Evolutionary conservation across 2,888 invertebrate genomes (phyloP), one percentile per base, ranked within the genome.

Genomic region (Lissocephala sabroskyi): DNA sequence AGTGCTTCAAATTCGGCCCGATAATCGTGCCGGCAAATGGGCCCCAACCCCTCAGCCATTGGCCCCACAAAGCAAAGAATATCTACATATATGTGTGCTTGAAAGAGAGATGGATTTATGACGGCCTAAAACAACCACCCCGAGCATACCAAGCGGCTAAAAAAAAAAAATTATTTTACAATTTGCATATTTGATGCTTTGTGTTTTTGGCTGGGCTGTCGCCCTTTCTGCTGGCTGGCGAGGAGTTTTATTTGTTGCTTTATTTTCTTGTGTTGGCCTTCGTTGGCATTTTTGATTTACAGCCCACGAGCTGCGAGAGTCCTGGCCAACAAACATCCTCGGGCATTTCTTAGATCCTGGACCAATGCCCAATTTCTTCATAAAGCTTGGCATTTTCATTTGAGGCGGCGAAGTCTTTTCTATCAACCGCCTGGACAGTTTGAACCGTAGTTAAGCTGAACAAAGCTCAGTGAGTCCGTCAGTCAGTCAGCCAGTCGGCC

Each of bases 141-240:
- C 7, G 23, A 33, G 9, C 16, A 36, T 14, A 28, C n/a, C 40
- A 26, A 17, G 18, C 3, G 13, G 17, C 36, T 14, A 16, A 41
- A 41, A 44, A 44, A 32, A 32, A 32, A 35, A 44, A 59, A 53
- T 59, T 52, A 60, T 45, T 62, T 39, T 42, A 58, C 57, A 66
- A 71, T 71, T 78, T 78, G 58, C 71, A 78, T 78, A 61, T 78
- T 75, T 62, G 59, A 71, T 65, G 56, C 57, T 58, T 53, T 54
- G 51, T n/a, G 3, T 41, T 16, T 13, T 41, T n/a, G 14, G 16
- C 19, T 2, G 16, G 19, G 17, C 18, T 43, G 11, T 43, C 14
- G 10, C 28, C 28, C 7, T 29, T 28, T 29, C 16, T 41, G 18
- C 41, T 35, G 29, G 10, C 16, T 36, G 10, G 14, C 10, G 6